Evolutionary conservation across 2,888 invertebrate species (phyloP).

Genomic region (Leuctra nigra): DNA sequence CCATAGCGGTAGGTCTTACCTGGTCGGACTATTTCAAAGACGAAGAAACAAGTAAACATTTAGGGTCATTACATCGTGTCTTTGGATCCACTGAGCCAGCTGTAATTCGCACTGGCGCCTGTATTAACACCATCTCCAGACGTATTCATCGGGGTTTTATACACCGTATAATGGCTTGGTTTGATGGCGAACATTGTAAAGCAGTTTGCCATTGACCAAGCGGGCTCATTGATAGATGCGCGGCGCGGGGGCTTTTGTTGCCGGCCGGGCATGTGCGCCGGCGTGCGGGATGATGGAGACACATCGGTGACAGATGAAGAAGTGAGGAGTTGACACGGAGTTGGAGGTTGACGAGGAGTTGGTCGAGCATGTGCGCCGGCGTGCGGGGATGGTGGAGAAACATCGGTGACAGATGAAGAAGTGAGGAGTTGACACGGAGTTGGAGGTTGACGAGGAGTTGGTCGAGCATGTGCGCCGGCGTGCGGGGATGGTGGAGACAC

Average conservation of each 20-base stretch:
- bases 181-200: not conserved
- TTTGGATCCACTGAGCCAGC: not conserved
- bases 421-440: no score
- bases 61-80: conserved; percentile 3
- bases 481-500: no score
- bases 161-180: conserved; percentile 8
- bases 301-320: no score
- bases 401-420: no score
- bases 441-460: no score
- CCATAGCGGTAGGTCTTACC: not conserved
- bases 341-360: no score
- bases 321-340: no score
- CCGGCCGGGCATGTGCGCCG: conserved; percentile 5
- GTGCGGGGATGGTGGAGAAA: no score
- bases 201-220: conserved; percentile 8
- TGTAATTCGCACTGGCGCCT: conserved; percentile 3
- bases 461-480: no score
- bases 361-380: no score
- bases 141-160: not conserved
- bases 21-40: not conserved
- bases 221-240: not conserved
- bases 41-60: conserved; percentile 1
- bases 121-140: not conserved
- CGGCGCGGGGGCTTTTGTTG: not conserved
- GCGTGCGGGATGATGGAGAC: no score